A percentile compares a stretch with the other conserved stretches of the same genome.
Evolutionary conservation across 1,140 invertebrate species (phyloP).

Genomic region (Pseudomyrmex pallidus): DNA sequence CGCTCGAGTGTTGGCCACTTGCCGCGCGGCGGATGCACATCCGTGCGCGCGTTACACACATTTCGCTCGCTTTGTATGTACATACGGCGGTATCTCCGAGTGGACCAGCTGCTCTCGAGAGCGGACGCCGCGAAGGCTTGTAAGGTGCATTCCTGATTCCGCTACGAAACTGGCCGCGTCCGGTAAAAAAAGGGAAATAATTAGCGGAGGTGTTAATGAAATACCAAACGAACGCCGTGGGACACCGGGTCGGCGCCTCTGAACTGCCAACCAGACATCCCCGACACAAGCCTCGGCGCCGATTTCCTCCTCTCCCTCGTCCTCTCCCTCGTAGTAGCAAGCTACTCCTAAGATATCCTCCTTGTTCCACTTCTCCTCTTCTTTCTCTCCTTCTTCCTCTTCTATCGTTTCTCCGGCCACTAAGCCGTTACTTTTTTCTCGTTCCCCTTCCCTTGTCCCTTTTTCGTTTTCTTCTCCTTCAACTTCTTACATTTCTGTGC

Average conservation of each 20-base stretch:
- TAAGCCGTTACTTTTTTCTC: slow-evolving; percentile 28
- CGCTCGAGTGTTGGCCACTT: slow-evolving; percentile 5
- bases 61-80: neutral
- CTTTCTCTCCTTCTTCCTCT: neutral
- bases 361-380: slow-evolving; percentile 37
- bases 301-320: slow-evolving; percentile 72
- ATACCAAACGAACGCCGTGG: slow-evolving; percentile 84
- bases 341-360: slow-evolving; percentile 66
- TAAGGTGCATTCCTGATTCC: slow-evolving; percentile 72
- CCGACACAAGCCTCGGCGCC: slow-evolving; percentile 84
- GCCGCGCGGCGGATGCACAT: neutral
- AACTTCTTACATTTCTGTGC: slow-evolving; percentile 60
- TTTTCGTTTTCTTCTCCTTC: slow-evolving; percentile 60
- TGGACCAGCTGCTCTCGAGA: slow-evolving; percentile 23
- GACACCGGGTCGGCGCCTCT: slow-evolving; percentile 84
- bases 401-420: slow-evolving; percentile 21
- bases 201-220: slow-evolving; percentile 86
- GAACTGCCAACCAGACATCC: slow-evolving; percentile 84
- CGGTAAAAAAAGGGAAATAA: slow-evolving; percentile 83
- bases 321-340: slow-evolving; percentile 61
- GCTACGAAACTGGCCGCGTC: slow-evolving; percentile 68
- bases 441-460: slow-evolving; percentile 42
- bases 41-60: slow-evolving; percentile 18
- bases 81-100: neutral
- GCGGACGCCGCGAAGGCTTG: slow-evolving; percentile 61